Conservation (phyloP, 2,888 invertebrate species). For the Cosmopolites sordidus region DNA sequence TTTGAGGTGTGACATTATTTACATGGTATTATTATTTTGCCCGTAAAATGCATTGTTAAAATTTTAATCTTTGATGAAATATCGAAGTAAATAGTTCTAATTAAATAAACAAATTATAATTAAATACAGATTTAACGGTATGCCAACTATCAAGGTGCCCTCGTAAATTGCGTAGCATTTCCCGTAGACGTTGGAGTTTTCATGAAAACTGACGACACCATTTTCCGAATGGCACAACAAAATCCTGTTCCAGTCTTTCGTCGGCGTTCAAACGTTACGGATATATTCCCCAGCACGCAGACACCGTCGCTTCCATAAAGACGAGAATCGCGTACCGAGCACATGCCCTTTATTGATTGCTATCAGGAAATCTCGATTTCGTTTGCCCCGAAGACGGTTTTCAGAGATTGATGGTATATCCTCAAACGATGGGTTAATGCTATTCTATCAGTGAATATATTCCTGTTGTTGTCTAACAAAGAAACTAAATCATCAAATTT, state of each 20-base stretch:
- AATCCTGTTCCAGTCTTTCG: constrained; percentile 26
- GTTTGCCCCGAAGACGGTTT: constrained; percentile 9
- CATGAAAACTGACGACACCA: constrained; percentile 10
- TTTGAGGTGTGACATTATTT: too few species aligned
- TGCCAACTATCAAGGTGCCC: too few species aligned
- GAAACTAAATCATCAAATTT: too few species aligned
- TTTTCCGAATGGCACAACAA: constrained; percentile 25
- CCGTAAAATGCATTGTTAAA: too few species aligned
- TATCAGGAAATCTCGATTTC: constrained; percentile 15
- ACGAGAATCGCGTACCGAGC: constrained; percentile 30
- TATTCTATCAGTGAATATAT: too few species aligned
- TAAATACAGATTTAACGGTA: too few species aligned
- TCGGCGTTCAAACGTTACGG: constrained; percentile 19
- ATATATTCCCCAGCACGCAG: constrained; percentile 3
- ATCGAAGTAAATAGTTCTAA: too few species aligned
- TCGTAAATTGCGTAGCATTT: not conserved
- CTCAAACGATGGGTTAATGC: constrained; percentile 17
- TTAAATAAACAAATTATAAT: too few species aligned
- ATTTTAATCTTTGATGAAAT: too few species aligned
- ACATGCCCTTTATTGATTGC: constrained; percentile 31
- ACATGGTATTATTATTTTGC: too few species aligned
- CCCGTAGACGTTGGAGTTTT: constrained; percentile 14
- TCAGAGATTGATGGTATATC: constrained; percentile 2
- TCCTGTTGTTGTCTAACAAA: too few species aligned
- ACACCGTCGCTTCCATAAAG: constrained; percentile 25